These are phyloP conservation scores for Sinosuthora webbiana DNA, from an alignment of 2,113 vertebrate genomes.

Conservation along the genomic window DNA sequence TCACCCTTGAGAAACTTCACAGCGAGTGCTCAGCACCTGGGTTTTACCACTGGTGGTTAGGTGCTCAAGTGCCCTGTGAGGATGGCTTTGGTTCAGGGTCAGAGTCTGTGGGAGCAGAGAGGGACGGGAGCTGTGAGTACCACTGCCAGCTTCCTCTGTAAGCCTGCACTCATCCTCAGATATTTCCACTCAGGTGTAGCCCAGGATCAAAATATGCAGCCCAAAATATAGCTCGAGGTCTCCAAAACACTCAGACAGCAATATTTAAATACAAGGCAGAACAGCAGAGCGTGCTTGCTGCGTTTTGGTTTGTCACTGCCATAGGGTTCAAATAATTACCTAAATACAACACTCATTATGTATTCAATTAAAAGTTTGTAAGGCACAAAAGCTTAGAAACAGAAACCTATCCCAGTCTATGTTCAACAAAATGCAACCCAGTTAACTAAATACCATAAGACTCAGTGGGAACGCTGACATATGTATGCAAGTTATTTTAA, in stretches of 20 bases:
- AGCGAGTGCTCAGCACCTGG: neutral
- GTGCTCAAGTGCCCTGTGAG: neutral
- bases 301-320: neutral
- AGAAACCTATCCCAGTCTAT: slow-evolving; percentile 9
- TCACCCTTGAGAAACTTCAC: neutral
- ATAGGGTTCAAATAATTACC: slow-evolving; percentile 37
- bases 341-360: neutral
- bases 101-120: neutral
- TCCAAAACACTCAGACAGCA: neutral
- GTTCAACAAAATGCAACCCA: slow-evolving; percentile 7
- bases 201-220: neutral
- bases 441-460: slow-evolving; percentile 34
- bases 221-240: neutral
- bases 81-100: neutral
- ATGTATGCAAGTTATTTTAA: slow-evolving; percentile 47
- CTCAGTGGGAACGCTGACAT: slow-evolving; percentile 43
- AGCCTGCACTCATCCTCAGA: neutral
- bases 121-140: neutral
- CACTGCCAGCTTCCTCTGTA: neutral
- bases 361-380: slow-evolving; percentile 41
- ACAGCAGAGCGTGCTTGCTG: neutral
- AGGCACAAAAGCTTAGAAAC: slow-evolving; percentile 13
- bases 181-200: neutral
- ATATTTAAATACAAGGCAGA: neutral
- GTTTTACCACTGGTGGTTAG: neutral